Evolutionary conservation across 2,888 invertebrate species (phyloP), one percentile per base, ranked within the genome.

Genomic region (Agrilus mali): DNA sequence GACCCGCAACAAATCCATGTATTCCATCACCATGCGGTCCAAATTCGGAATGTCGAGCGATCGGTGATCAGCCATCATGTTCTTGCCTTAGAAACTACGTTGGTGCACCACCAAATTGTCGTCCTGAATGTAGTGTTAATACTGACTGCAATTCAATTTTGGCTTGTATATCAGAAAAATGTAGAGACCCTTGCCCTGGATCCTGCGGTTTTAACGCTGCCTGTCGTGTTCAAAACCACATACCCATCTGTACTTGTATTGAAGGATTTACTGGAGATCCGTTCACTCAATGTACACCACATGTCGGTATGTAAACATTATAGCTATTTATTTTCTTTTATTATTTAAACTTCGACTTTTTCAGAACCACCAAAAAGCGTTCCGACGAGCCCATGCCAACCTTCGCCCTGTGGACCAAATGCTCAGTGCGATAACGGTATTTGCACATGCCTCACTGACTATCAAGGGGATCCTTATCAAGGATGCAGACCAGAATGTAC

Each of bases 401-500:
- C 75, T 40, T 72, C 72, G 8, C 77, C 87, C 0, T 90, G 90
- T 58, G 89, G 88, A 38, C 61, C 79, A 6, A 88, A 88, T 58
- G 78, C 88, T 0, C 63, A 77, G 50, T 86, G 86, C 55, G 74
- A 74, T 41, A 73, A 78, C 43, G 86, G 86, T 2, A 70, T 75
- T 41, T 90, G 89, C 60, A 76, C 78, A 41, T 89, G 88, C 60
- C 65, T 80, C 43, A 73, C 79, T 2, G 83, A 83, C 58, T 86
- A 83, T 59, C 76, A 78, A 47, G 88, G 88, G 22, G 83, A 86
- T 68, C 86, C 89, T 1, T 77, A 78, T 54, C 73, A 78, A 45
- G 80, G 78, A 35, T 88, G 87, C 60, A 75, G 85, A 52, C 87
- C 87, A 0, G 86, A 87, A 65, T 90, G 89, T 64, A 76, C 84